Conservation (phyloP, 2,888 invertebrate species). For the Coleophora flavipennella region DNA sequence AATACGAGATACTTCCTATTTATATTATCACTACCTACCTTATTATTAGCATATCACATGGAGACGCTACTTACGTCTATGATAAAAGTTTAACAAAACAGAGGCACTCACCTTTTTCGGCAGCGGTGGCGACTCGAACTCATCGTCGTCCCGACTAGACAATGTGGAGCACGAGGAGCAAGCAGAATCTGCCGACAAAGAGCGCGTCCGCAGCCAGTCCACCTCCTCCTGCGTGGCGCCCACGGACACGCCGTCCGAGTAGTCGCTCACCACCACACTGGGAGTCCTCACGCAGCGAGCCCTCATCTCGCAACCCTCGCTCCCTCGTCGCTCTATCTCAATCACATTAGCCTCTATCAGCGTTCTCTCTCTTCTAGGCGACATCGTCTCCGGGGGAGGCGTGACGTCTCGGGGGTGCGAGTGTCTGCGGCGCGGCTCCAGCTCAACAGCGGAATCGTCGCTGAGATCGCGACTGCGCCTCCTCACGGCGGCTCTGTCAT, state of each 20-base stretch:
- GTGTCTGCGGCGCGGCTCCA: slow-evolving; percentile 63
- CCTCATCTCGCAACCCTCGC: slow-evolving; percentile 61
- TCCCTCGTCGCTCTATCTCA: slow-evolving; percentile 65
- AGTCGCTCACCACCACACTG: slow-evolving; percentile 90
- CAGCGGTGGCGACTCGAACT: slow-evolving; percentile 57
- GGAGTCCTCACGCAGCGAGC: slow-evolving; percentile 82
- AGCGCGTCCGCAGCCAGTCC: slow-evolving; percentile 57
- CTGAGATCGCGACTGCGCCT: slow-evolving; percentile 61
- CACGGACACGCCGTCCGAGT: slow-evolving; percentile 78
- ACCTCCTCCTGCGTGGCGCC: slow-evolving; percentile 62
- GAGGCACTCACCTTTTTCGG: slow-evolving; percentile 61
- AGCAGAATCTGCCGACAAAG: slow-evolving; percentile 77
- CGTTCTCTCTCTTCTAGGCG: slow-evolving; percentile 54
- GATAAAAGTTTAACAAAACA: too few species aligned
- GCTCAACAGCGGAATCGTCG: slow-evolving; percentile 70
- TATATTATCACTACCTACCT: too few species aligned
- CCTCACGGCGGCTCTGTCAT: slow-evolving; percentile 59
- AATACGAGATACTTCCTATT: too few species aligned
- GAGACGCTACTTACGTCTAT: too few species aligned
- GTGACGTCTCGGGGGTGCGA: slow-evolving; percentile 56
- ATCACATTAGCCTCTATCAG: slow-evolving; percentile 71
- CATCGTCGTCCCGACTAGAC: slow-evolving; percentile 81
- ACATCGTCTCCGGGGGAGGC: slow-evolving; percentile 53
- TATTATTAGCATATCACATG: too few species aligned
- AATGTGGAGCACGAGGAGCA: slow-evolving; percentile 83